Base-by-base conservation (phyloP, 2,888 invertebrate genomes). In the Scelioninae gen. 1 region DNA sequence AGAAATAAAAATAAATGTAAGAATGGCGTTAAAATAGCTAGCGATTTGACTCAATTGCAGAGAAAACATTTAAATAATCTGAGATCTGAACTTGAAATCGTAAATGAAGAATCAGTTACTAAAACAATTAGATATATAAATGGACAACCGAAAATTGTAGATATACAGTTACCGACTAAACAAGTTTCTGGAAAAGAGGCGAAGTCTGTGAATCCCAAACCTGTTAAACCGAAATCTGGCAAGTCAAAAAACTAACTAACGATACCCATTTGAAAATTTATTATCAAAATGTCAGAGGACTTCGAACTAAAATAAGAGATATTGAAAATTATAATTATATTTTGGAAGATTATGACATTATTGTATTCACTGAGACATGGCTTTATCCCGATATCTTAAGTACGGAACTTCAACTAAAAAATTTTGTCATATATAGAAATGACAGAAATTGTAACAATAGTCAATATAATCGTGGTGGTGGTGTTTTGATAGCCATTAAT, bases 401-500 rank as follows among this genome's bases (percentile, higher is more conserved):
- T 38, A 1, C 38, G 9, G 38, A 38, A 38, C 10, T 38, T 8
- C 8, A 38, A 38, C 8, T 38, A 10, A 10, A 9, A 4, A 10
- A 38, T 38, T 38, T 38, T 38, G 10, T 9, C 10, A 38, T 38
- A 9, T 38, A 38, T 5, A 38, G 38, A 38, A 38, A 38, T 38
- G 38, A 38, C 38, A 38, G 38, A 5, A 38, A 38, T 38, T 38
- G 8, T 38, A 38, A 38, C 1, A 38, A 38, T 38, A 38, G 38
- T 38, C 8, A 8, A 8, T 10, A 38, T 38, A 6, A 1, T 9
- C 9, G 10, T 9, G 43, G 38, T 43, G 60, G 43, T 6, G 60
- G 60, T n/a, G 60, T 60, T 40, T 43, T 43, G 15, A 60, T 43
- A 13, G 56, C 60, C 2, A 15, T 60, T 10, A 60, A 60, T 11